Evolutionary conservation across 2,888 invertebrate genomes (phyloP), one percentile per base, ranked within the genome.

Genomic region (Sphinx pinastri): DNA sequence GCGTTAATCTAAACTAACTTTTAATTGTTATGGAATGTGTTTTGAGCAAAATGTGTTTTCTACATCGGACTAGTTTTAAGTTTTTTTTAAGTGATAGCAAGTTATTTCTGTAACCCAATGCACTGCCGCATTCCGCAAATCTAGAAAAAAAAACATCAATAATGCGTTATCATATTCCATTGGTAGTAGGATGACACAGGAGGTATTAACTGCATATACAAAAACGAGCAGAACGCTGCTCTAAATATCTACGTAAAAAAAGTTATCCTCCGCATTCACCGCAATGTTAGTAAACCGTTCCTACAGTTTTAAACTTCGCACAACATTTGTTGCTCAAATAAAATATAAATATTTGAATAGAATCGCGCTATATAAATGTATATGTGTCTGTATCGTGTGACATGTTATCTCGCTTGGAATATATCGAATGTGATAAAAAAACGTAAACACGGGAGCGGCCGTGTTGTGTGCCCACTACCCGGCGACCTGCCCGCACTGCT

Each of bases 371-470:
- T 47, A 19, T 45, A 19, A 4, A 14, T 12, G 16, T 13, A 19
- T 63, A 49, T n/a, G 5, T 47, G 47, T 38, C 25, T 63, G 47
- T 47, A 47, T 45, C 10, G 8, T 31, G 11, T 16, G 60, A 63
- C 19, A 47, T 25, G 47, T 63, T 49, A 63, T 63, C 63, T 11
- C 13, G 16, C 16, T 57, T 55, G 10, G 54, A 55, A 55, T 16
- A 45, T 16, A n/a, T 67, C 19, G 19, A 68, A 77, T 75, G 72
- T 73, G 82, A 82, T 82, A 84, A 84, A 83, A 25, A 84, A 81
- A 81, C 76, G 83, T 84, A 85, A 90, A 89, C 83, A 88, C 76
- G 86, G 91, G 90, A 83, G 90, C 84, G 88, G 84, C 82, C 80
- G 76, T n/a, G 59, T 59, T 14, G 45, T 59, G 59, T 59, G 31